Evolutionary conservation across 2,888 invertebrate species (phyloP).

Genomic region (Eupithecia centaureata): DNA sequence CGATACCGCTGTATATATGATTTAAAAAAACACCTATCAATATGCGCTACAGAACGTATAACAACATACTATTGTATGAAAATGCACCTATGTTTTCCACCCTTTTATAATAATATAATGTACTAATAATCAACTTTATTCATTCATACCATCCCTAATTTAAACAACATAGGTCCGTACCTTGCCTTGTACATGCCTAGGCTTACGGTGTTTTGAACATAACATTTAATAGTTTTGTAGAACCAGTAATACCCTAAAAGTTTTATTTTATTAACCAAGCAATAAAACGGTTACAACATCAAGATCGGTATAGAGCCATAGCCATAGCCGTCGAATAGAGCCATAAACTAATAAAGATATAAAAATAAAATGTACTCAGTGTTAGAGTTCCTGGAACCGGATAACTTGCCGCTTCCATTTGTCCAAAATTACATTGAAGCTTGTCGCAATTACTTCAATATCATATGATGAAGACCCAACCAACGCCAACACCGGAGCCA

Average conservation of each 20-base stretch:
- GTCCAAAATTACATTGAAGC: not conserved
- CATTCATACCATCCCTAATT: not conserved
- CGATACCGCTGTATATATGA: no score
- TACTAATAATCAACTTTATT: no score
- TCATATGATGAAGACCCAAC: no score
- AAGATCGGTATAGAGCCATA: slow-evolving; percentile 39
- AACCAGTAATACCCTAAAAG: not conserved
- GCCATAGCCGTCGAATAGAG: slow-evolving; percentile 49
- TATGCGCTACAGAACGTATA: no score
- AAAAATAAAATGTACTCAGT: not conserved
- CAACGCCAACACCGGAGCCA: no score
- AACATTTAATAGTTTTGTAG: slow-evolving; percentile 6
- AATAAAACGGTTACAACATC: slow-evolving; percentile 43
- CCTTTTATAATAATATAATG: no score
- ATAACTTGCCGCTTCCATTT: not conserved
- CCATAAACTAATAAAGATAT: slow-evolving; percentile 60
- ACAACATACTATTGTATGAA: no score
- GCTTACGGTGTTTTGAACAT: slow-evolving; percentile 1
- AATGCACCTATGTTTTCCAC: no score
- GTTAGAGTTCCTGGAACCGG: not conserved
- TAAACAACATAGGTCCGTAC: not conserved
- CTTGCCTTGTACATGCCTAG: not conserved
- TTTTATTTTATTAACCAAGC: slow-evolving; percentile 23
- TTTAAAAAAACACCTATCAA: no score
- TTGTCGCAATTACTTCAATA: no score